phyloP scores from a whole-genome alignment of 1,140 invertebrate species.

The Trissolcus basalis region DNA sequence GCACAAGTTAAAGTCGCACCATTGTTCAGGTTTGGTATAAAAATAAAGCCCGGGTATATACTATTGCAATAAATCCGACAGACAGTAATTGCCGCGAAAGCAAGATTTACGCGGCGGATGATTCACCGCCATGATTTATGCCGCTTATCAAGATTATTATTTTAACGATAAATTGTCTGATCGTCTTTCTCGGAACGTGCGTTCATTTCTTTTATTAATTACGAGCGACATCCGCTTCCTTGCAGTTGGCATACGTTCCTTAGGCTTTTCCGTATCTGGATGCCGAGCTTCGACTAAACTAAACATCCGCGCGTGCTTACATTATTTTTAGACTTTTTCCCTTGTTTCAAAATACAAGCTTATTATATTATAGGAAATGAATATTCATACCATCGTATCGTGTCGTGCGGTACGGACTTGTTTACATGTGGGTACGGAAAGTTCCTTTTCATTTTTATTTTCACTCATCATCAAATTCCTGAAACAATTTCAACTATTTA shows the following conservation, averaged over 20 bases:
- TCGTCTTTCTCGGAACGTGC: constrained; percentile 49
- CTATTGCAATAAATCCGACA: constrained; percentile 40
- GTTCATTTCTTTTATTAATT: constrained; percentile 58
- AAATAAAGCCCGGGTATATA: constrained; percentile 16
- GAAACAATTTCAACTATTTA: no score
- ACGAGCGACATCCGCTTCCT: constrained; percentile 59
- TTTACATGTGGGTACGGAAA: no score
- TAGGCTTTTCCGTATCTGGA: constrained; percentile 52
- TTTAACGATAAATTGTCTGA: constrained; percentile 56
- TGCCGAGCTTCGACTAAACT: constrained; percentile 44
- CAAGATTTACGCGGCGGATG: constrained; percentile 34
- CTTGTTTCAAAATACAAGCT: constrained; percentile 17
- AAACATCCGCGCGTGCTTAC: constrained; percentile 54
- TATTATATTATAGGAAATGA: no score
- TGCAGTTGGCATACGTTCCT: constrained; percentile 49
- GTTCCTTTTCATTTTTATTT: no score
- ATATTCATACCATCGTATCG: no score
- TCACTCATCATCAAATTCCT: no score
- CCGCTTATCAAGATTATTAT: constrained; percentile 58
- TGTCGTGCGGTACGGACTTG: no score
- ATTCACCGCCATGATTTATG: constrained; percentile 50
- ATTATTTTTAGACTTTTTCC: constrained; percentile 48
- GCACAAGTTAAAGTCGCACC: constrained; percentile 1
- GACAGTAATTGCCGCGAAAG: constrained; percentile 39
- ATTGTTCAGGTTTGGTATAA: constrained; percentile 20